Evolutionary conservation across 1,140 invertebrate species (phyloP), one percentile per base, ranked within the genome.

Genomic region (Drosophila suzukii): DNA sequence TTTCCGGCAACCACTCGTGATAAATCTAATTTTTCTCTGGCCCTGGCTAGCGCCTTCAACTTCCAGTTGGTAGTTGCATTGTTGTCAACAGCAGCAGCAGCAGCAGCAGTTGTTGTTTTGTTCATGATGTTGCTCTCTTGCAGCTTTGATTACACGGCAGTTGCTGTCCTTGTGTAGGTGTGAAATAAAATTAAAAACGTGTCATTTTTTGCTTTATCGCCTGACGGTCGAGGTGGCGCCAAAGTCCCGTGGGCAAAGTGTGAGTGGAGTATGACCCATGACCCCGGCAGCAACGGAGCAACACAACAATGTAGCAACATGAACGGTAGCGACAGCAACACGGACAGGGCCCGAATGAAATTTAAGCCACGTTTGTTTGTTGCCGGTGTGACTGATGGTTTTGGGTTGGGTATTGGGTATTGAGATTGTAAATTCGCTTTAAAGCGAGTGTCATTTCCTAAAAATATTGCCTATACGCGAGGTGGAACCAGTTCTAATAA

Each of bases 141-240:
- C 60, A 73, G 71, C 74, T 75, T 74, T 74, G 56, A 71, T 71
- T 71, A 71, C 67, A 71, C 38, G 65, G 73, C 39, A 70, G 12
- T 4, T 39, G 12, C 49, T 57, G 65, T n/a, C 39, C 44, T 78
- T 83, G 84, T 89, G 84, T 89, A 84, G 84, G 84, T 89, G 85
- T 89, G 77, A 89, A 89, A 85, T 90, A 90, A 89, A 89, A 89
- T 89, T 89, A 89, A 89, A 89, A 89, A 89, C 85, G 80, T 89
- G 84, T 89, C 84, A 89, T 89, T 89, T 89, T 89, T 89, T 84
- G 75, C 83, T 88, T 89, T 88, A 88, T 88, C 83, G 83, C 84
- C 46, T 73, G 81, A 75, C 27, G 20, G 20, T 20, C 83, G 66
- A 71, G 65, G 59, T 78, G 85, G 75, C 82, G 80, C 65, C 51